Conservation (phyloP, 92 coral and sea anemone genomes). For the Palythoa caribaeorum region DNA sequence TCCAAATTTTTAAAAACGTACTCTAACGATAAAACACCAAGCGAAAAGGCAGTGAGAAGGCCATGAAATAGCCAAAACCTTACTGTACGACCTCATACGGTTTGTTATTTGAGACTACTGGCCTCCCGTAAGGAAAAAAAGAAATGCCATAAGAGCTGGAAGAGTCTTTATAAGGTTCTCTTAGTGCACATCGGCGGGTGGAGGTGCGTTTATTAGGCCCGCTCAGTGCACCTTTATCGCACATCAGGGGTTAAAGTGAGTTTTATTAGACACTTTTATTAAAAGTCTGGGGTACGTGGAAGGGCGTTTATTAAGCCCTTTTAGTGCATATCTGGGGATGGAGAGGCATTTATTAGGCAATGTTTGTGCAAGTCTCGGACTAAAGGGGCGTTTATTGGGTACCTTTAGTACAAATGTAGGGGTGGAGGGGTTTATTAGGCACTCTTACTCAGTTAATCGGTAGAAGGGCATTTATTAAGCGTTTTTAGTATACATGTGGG, state of each 20-base stretch:
- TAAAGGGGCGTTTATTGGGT: too few species aligned
- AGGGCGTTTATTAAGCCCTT: slow-evolving; percentile 16
- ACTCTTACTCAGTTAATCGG: too few species aligned
- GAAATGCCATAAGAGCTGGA: slow-evolving; percentile 17
- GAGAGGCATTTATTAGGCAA: too few species aligned
- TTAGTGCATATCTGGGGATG: background rate
- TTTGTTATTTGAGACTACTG: slow-evolving; percentile 24
- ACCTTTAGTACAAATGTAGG: too few species aligned
- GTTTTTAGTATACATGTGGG: too few species aligned
- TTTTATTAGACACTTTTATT: slow-evolving; percentile 13
- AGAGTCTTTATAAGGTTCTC: slow-evolving; percentile 20
- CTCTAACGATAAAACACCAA: slow-evolving; percentile 20
- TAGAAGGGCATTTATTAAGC: too few species aligned
- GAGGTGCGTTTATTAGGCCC: slow-evolving; percentile 11
- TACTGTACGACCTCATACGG: slow-evolving; percentile 9
- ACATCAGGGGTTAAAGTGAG: slow-evolving; percentile 1
- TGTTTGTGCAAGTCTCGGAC: too few species aligned
- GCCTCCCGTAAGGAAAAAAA: background rate
- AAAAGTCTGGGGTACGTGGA: background rate
- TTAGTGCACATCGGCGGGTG: slow-evolving; percentile 37
- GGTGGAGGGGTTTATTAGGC: too few species aligned
- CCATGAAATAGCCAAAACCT: slow-evolving; percentile 5
- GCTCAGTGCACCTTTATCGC: background rate
- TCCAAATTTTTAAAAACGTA: background rate
- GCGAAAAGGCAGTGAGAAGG: slow-evolving; percentile 24